Percentiles rank a stretch among this genome's conserved stretches.
phyloP scores from a whole-genome alignment of 2,888 invertebrate species.

The Scaptomyza reducta region DNA sequence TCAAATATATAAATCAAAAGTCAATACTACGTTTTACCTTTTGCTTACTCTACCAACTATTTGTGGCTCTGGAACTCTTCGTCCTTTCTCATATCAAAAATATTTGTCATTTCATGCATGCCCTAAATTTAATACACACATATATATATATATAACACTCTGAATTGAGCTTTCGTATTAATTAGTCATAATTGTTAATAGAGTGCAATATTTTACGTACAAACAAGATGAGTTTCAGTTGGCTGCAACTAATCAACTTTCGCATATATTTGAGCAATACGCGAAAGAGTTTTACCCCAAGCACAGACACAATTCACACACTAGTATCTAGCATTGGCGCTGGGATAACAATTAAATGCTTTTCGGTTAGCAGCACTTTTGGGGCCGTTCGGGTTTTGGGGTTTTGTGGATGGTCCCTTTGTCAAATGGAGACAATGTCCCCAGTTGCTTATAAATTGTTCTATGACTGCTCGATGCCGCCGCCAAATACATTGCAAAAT shows the following conservation, averaged over 20 bases:
- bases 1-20: no score
- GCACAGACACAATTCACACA: not conserved
- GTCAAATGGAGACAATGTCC: slow-evolving; percentile 36
- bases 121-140: no score
- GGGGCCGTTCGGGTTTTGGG: slow-evolving; percentile 6
- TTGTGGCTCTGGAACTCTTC: no score
- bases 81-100: no score
- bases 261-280: not conserved
- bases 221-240: not conserved
- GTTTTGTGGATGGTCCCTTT: slow-evolving; percentile 15
- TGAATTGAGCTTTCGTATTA: not conserved
- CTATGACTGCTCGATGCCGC: slow-evolving; percentile 64
- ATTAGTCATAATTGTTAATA: no score
- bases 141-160: no score
- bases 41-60: no score
- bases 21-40: no score
- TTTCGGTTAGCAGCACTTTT: slow-evolving; percentile 14
- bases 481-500: slow-evolving; percentile 75
- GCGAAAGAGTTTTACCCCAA: not conserved
- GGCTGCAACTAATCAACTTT: not conserved
- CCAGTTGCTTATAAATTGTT: slow-evolving; percentile 75
- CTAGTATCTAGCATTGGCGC: not conserved
- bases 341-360: slow-evolving; percentile 35
- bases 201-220: not conserved
- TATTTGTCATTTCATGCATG: no score